Base-by-base conservation (phyloP, 2,888 invertebrate genomes). In the Mythimna ferrago region DNA sequence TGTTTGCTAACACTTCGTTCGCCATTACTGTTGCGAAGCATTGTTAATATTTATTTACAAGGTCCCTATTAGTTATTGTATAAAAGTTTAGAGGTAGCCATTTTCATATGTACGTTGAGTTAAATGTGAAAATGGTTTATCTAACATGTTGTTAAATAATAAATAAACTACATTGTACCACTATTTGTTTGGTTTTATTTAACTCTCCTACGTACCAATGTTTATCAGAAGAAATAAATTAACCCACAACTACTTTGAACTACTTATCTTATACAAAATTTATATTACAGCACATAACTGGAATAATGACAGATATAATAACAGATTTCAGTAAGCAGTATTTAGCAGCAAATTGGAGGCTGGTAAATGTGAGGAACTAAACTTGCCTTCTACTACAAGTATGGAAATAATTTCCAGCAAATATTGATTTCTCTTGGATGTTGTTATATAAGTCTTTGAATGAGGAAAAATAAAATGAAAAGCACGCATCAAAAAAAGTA, bases 111-210 rank as follows among this genome's bases (percentile, higher is more conserved):
- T 73, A 91, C 88, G 91, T 92, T 87, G 80, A 89, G 93, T 91
- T 91, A 89, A 82, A 88, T 94, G 93, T 96, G 95, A 93, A 95
- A 96, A 94, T 96, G 96, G 94, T 93, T 89, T 92, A 93, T 93
- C 96, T 94, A 95, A 94, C 96, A 96, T 95, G 96, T 97, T 97
- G 97, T 97, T 97, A 97, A 96, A 96, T 96, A 96, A 96, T 96
- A 95, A 96, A 96, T 96, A 97, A 97, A 97, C 96, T 97, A 97
- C 97, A 97, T 97, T 97, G 97, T 97, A 97, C 97, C 97, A 97
- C 97, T 97, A 94, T 62, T 44, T 63, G 9, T 88, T 79, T 48
- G 84, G 85, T 89, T 93, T 86, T 76, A 73, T 73, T 73, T 77
- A 32, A 51, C 1, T 2, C 14, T 48, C 35, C 44, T 56, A 9